Evolutionary conservation across 2,888 invertebrate species (phyloP), one percentile per base, ranked within the genome.

Genomic region (Lottia gigantea): DNA sequence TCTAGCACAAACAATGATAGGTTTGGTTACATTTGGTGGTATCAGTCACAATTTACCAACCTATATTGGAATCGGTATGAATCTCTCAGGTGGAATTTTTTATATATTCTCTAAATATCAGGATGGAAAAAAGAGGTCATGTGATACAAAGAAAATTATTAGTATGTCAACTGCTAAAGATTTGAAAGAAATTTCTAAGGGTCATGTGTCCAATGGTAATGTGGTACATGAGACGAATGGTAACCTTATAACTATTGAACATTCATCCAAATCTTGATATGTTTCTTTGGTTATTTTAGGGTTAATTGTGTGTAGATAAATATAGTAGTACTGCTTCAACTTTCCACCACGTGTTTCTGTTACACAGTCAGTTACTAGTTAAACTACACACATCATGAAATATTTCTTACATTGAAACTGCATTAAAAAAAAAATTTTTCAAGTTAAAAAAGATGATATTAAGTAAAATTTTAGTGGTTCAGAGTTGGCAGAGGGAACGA

Each of bases 1-100:
- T 49, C 81, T 89, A 26, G 77, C 86, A 11, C 90, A 90, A 78
- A 90, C 90, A 15, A 66, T 86, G 8, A 77, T 89, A 15, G 90
- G 90, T 0, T 82, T 89, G 70, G 86, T 90, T 71, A 85, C 87
- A 1, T 90, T 90, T 80, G 89, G 88, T 11, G 89, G 90, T 0
- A 85, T 90, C 6, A 83, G 83, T 71, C 78, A 86, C 68, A 87
- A 87, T 68, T 15, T 79, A 16, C 70, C 85, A n/a, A 86, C 86
- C 0, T 77, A 80, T 46, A 40, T 83, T 49, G 90, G 90, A n/a
- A 87, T 90, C 45, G 70, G 78, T 16, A 77, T 89, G 74, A 90
- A 89, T 75, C 81, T 87, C 1, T 61, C 76, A 14, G 89, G 89
- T 2, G 88, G 89, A 3, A 71, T 88, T 6, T 73, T 87, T 49